Evolutionary conservation across 1,140 invertebrate genomes (phyloP), one percentile per base, ranked within the genome.

Genomic region (Zaprionus taronus): DNA sequence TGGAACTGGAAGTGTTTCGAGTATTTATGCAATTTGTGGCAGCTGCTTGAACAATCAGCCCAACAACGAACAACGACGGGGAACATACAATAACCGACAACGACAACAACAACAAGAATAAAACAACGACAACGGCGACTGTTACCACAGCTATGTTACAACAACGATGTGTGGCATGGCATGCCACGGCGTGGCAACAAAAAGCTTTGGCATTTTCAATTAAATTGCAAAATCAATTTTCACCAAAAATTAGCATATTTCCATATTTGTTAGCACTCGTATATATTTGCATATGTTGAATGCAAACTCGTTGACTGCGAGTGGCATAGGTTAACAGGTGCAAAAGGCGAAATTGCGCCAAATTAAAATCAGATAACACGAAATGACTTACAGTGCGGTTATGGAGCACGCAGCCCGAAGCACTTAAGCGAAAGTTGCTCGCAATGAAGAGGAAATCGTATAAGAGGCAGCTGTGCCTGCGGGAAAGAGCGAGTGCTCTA

Each of bases 211-310:
- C 69, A 84, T 85, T 90, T 90, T 85, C 85, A 90, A 90, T 90
- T 90, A 90, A 90, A 90, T 82, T 77, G 82, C 85, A 80, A 90
- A 90, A 90, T 90, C 85, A 90, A 90, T 90, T 90, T 90, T 77
- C 81, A 67, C 38, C 65, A 67, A 69, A 87, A 89, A 90, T 90
- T 90, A 85, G 81, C 85, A 90, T 90, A 90, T 90, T 90, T 82
- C 80, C 84, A 91, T 71, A 51, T 51, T 51, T 38, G 56, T 58
- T 60, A 41, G 38, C 44, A 41, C 41, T 49, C 55, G 28, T 26
- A 68, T 68, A 53, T 20, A 79, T 89, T 90, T 85, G 79, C 81
- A 85, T 90, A 90, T 76, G 72, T 83, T 79, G 72, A 81, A 87
- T 77, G 57, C 49, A 20, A 41, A 22, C 20, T 22, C 58, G 36